Evolutionary conservation across 2,113 vertebrate species (phyloP), one percentile per base, ranked within the genome.

Genomic region (Colistium nudipinnis): DNA sequence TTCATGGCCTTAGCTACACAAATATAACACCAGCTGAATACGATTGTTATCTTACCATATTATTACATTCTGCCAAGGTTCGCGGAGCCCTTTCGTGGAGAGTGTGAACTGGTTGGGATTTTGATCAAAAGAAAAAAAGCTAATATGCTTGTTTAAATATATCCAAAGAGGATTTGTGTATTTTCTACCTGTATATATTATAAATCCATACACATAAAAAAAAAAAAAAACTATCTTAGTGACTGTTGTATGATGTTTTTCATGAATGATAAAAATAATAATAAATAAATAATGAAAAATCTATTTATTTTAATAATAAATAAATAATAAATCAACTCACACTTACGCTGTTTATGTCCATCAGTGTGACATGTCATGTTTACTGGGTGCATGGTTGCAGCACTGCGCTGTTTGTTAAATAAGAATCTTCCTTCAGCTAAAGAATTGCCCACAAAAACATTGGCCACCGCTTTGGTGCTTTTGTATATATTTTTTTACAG

Each of bases 291-390:
- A 14, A 41, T 64, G 81, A 62, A 57, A n/a, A n/a, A n/a, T n/a
- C n/a, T n/a, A n/a, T n/a, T n/a, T n/a, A n/a, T n/a, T n/a, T n/a
- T n/a, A n/a, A n/a, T n/a, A n/a, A n/a, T n/a, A n/a, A n/a, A 14
- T 49, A 2, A 41, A 1, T 4, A 41, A 3, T 14, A 14, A 14
- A 41, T 64, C 81, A 62, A 57, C n/a, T n/a, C n/a, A n/a, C 69
- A 72, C 52, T 17, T 35, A 6, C 39, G 41, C 27, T 62, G 62
- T 47, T 70, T 49, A 22, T 38, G 69, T 78, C 43, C 51, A 55
- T 57, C 63, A 66, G 70, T 83, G 82, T 75, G 66, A 80, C 75
- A 68, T n/a, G 35, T 24, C 19, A 35, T 70, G 66, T 83, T 85
- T 74, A 66, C 69, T 70, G 63, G 35, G 27, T 33, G 30, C n/a